Base-by-base conservation (phyloP, 2,797 vertebrate genomes). In the Sitta carolinensis region DNA sequence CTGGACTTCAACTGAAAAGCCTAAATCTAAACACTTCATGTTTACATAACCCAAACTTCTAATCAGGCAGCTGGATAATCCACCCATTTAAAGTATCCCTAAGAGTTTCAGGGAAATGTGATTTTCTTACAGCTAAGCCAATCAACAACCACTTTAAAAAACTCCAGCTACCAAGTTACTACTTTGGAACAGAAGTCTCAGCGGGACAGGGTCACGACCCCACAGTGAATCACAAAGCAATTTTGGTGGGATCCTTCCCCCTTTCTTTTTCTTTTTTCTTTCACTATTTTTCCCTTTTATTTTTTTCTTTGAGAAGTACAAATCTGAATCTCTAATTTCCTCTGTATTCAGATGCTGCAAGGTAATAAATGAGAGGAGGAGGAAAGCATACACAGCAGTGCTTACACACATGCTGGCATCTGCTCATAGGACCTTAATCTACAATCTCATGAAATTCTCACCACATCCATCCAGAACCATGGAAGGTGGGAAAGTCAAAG, bases 41-140 rank as follows among this genome's bases (percentile, higher is more conserved):
- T 98, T 98, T 98, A 97, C 96, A 97, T 98, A 98, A 97, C 97
- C 97, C 98, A 98, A 98, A 98, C 97, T 98, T 97, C 97, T 98
- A 97, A 97, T 98, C 98, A 98, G 97, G 97, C 93, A 84, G 97
- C 97, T 97, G 97, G 97, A 97, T 97, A 98, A 98, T 98, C 98
- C 97, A 95, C 97, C 97, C 96, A 97, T 96, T 98, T 98, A 97
- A 97, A 98, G 97, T 94, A 97, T 97, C 96, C 97, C 97, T 97
- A 97, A 98, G 98, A 98, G 97, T 97, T 98, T 95, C 97, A 93
- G 87, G 93, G 96, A 97, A 97, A 97, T 97, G 96, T 96, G 97
- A 97, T 98, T 97, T 98, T 97, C 97, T 97, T 97, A 97, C 94
- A 97, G 97, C 96, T 96, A 91, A 96, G 97, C 97, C 97, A 88